A percentile compares a stretch with the other conserved stretches of the same genome.
phyloP scores from a whole-genome alignment of 2,888 invertebrate species.

The Drosophila stalkeri region DNA sequence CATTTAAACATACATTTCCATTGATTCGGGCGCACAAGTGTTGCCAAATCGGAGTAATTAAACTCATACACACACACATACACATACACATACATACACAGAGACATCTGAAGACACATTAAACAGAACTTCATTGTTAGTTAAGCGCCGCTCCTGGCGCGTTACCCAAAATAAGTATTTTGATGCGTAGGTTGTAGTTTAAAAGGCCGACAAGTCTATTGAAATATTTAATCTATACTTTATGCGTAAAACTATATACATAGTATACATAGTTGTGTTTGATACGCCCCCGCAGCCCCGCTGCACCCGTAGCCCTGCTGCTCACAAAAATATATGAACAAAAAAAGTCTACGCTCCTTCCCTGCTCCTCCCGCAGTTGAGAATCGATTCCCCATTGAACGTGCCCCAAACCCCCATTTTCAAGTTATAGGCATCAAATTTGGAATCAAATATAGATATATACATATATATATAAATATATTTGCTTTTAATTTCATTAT shows the following conservation, averaged over 20 bases:
- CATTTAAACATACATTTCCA: conserved; percentile 46
- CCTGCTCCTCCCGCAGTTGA: conserved; percentile 22
- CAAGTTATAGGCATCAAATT: conserved; percentile 58
- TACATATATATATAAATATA: conserved; percentile 18
- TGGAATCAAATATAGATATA: conserved; percentile 21
- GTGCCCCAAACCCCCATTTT: conserved; percentile 21
- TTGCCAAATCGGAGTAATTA: conserved; percentile 20
- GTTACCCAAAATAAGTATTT: conserved; percentile 29
- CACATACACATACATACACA: conserved; percentile 18
- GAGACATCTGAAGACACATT: not conserved
- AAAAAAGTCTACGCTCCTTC: conserved; percentile 24
- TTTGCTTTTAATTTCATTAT: conserved; percentile 68
- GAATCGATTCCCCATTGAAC: conserved; percentile 50
- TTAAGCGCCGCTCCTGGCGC: conserved; percentile 40
- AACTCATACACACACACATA: conserved; percentile 18
- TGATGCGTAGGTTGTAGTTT: conserved; percentile 70
- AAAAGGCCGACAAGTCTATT: conserved; percentile 52
- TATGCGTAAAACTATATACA: conserved; percentile 29
- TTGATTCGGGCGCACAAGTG: conserved; percentile 27
- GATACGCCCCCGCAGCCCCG: conserved; percentile 62
- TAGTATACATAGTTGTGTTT: conserved; percentile 74
- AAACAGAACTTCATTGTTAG: conserved; percentile 44
- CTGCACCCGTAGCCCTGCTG: conserved; percentile 62
- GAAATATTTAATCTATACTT: conserved; percentile 34
- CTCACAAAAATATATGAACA: conserved; percentile 27